A percentile compares a stretch with the other conserved stretches of the same genome.
phyloP scores from a whole-genome alignment of 2,797 vertebrate species.

The Chiroxiphia lanceolata region DNA sequence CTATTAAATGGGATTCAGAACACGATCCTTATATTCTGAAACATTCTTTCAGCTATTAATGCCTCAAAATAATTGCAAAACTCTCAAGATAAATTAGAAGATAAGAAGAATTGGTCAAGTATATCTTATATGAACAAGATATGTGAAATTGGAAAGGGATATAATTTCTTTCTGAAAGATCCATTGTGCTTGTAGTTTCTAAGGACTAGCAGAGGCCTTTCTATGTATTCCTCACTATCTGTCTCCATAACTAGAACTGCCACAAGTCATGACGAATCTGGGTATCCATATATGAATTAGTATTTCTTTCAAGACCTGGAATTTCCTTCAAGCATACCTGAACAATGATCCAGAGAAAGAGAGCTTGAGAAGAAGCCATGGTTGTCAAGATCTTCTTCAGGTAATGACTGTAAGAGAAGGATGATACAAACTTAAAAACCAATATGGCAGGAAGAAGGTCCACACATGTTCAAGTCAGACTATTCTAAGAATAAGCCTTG shows the following conservation, averaged over 20 bases:
- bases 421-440: background rate
- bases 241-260: background rate
- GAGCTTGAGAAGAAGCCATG: background rate
- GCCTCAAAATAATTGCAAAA: slow-evolving; percentile 16
- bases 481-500: background rate
- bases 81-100: background rate
- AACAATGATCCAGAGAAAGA: background rate
- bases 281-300: background rate
- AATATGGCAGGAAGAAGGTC: background rate
- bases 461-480: background rate
- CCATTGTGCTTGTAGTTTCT: background rate
- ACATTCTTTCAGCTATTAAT: background rate
- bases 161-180: background rate
- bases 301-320: background rate
- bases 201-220: background rate
- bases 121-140: slow-evolving; percentile 7
- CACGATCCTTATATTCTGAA: background rate
- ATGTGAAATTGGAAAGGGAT: background rate
- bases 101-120: background rate
- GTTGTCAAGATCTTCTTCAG: background rate
- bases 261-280: background rate
- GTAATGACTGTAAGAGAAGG: background rate
- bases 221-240: background rate
- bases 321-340: background rate
- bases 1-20: background rate